phyloP scores from a whole-genome alignment of 35 echinoderm and acorn worm species.

The Eucidaris tribuloides region DNA sequence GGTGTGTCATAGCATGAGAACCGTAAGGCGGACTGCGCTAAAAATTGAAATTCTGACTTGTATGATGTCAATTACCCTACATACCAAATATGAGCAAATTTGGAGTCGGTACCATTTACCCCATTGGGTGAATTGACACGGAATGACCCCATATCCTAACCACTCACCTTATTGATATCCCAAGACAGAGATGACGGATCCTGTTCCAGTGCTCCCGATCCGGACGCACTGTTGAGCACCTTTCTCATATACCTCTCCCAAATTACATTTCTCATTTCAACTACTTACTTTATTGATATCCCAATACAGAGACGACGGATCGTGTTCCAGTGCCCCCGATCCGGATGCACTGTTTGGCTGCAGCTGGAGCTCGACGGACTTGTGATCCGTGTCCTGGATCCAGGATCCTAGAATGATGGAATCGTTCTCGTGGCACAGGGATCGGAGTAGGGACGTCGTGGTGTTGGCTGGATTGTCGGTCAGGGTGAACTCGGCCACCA shows the following conservation, averaged over 20 bases:
- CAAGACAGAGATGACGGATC: constrained; percentile 94
- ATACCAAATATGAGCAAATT: too few species aligned
- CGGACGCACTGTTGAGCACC: constrained; percentile 96
- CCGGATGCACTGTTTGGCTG: constrained; percentile 98
- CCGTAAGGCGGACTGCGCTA: too few species aligned
- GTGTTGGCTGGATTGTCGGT: constrained; percentile 99
- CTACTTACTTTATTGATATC: constrained; percentile 56
- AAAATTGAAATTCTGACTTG: too few species aligned
- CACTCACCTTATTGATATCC: constrained; percentile 63
- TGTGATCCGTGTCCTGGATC: constrained; percentile 96
- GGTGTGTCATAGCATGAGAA: too few species aligned
- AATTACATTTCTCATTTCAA: too few species aligned
- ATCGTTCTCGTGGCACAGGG: constrained; percentile 90
- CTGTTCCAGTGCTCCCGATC: constrained; percentile 93
- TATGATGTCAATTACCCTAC: too few species aligned
- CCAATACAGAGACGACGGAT: constrained; percentile 94
- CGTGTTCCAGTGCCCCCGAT: constrained; percentile 92
- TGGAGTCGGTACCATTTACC: too few species aligned
- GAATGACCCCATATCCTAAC: too few species aligned
- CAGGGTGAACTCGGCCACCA: constrained; percentile 94
- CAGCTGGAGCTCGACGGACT: constrained; percentile 94
- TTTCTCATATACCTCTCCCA: too few species aligned
- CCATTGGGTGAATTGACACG: too few species aligned
- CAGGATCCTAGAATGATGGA: constrained; percentile 92
- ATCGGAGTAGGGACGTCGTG: constrained; percentile 83